phyloP scores from a whole-genome alignment of 2,797 vertebrate species.

The Neosalanx taihuensis region DNA sequence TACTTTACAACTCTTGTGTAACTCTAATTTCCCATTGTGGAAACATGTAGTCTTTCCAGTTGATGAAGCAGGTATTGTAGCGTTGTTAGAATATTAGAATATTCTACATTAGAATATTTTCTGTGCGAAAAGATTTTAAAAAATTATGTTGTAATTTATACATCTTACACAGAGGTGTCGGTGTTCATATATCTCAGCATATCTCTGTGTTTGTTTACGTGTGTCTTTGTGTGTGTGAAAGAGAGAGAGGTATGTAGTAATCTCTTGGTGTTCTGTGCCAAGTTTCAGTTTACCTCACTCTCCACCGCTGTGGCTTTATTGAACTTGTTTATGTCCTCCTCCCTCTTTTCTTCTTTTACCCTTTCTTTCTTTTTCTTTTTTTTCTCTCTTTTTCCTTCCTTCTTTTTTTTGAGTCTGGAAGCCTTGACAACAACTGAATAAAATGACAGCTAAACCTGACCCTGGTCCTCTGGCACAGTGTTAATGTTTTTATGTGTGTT shows the following conservation, averaged over 20 bases:
- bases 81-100: constrained; percentile 3
- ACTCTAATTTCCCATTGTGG: constrained; percentile 27
- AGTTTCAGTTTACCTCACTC: constrained; percentile 77
- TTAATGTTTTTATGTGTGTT: constrained; percentile 49
- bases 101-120: background rate
- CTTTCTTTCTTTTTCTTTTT: constrained; percentile 26
- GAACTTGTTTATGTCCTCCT: constrained; percentile 66
- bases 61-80: constrained; percentile 15
- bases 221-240: background rate
- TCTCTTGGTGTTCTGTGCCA: constrained; percentile 62
- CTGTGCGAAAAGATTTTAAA: background rate
- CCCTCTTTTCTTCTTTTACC: constrained; percentile 55
- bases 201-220: constrained; percentile 5
- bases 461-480: constrained; percentile 18
- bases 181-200: constrained; percentile 22
- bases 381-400: constrained; percentile 44
- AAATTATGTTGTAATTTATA: background rate
- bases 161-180: background rate
- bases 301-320: constrained; percentile 58
- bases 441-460: constrained; percentile 59
- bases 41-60: constrained; percentile 44
- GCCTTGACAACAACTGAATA: constrained; percentile 47
- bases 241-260: constrained; percentile 61
- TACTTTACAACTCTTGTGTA: constrained; percentile 16
- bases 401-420: constrained; percentile 30